Evolutionary conservation across 1,140 invertebrate species (phyloP), one percentile per base, ranked within the genome.

Genomic region (Xylocopa sonorina): DNA sequence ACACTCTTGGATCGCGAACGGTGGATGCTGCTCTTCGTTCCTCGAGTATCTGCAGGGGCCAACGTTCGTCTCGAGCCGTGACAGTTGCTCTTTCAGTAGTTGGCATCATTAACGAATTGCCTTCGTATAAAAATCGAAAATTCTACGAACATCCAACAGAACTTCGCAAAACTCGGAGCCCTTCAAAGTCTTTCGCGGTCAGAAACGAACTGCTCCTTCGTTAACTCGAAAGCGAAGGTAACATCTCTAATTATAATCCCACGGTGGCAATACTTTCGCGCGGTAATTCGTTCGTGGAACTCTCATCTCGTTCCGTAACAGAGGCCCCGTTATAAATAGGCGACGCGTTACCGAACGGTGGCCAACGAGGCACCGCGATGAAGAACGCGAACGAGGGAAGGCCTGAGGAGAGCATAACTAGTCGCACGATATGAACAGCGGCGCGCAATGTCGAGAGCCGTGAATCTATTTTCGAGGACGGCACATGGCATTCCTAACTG

Each of bases 281-380:
- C 1, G 50, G 60, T 46, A 41, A 63, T 18, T 43, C 34, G 43
- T 85, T 85, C 80, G 72, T 29, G 78, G 83, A 86, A 78, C 63
- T 48, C 67, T 63, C n/a, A n/a, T n/a, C 24, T 32, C 84, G 86
- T 87, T 81, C 81, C 77, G 81, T 57, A 88, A 89, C 76, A 80
- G 84, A 87, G 69, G 6, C 34, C 58, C 50, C 73, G 89, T 88
- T 87, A 87, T 83, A 87, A 87, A 87, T 87, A 88, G 79, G 57
- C 32, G 73, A 48, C 51, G 24, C 57, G 48, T 34, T 60, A 71
- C n/a, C n/a, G 12, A 55, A 62, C 55, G 48, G 43, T 18, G 41
- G 51, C 3, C 0, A 3, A n/a, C 41, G 21, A 32, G n/a, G 14
- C 2, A n/a, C 3, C 7, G 43, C 7, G 32, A 58, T 60, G 50